These are phyloP conservation scores for Zosterops lateralis DNA, from an alignment of 2,113 vertebrate species.

Conservation along the genomic window DNA sequence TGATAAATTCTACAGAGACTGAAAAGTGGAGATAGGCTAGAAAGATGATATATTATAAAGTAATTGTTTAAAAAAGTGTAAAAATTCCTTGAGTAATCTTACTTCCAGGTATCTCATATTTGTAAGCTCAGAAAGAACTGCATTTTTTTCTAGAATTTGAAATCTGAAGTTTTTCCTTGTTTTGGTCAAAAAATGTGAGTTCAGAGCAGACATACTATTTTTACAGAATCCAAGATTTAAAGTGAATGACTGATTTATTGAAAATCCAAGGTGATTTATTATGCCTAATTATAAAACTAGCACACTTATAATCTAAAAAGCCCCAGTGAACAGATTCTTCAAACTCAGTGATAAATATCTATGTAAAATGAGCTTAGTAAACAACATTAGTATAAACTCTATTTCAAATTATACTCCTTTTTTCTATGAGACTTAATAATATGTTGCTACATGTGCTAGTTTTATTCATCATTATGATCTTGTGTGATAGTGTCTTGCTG, in stretches of 20 bases:
- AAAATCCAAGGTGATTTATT: not conserved
- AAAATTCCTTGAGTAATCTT: not conserved
- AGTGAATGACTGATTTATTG: not conserved
- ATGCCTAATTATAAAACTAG: not conserved
- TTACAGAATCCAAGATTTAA: not conserved
- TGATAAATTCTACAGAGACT: not conserved
- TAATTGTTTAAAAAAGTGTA: not conserved
- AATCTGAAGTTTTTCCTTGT: not conserved
- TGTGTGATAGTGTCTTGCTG: not conserved
- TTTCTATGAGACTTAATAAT: not conserved
- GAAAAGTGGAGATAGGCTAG: not conserved
- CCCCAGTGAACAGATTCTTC: not conserved
- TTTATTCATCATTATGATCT: not conserved
- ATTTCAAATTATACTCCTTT: not conserved
- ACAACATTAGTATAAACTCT: not conserved
- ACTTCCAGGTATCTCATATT: not conserved
- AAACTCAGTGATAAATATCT: not conserved
- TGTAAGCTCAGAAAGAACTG: not conserved
- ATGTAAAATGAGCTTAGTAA: not conserved
- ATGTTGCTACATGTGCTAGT: not conserved
- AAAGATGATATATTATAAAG: not conserved
- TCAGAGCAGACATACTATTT: not conserved
- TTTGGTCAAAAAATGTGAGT: not conserved
- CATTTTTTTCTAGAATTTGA: not conserved
- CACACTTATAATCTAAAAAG: not conserved